Percentiles rank a stretch among this genome's conserved stretches.
Evolutionary conservation across 2,113 vertebrate genomes (phyloP).

Genomic region (Onychostoma macrolepis): DNA sequence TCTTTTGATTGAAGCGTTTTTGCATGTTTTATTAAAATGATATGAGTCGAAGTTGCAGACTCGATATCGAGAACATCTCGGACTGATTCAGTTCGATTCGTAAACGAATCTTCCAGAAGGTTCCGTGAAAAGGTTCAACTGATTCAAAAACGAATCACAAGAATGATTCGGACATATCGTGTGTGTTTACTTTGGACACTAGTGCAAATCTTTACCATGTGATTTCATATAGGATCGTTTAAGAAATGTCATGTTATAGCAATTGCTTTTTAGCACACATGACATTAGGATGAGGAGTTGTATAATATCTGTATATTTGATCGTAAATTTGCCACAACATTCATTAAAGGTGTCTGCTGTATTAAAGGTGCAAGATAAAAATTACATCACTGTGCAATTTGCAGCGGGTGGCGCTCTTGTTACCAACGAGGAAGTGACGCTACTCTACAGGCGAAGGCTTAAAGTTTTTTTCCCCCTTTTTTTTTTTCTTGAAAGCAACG

Average conservation of each 20-base stretch:
- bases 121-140: not conserved
- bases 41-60: not conserved
- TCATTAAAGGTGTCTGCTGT: not conserved
- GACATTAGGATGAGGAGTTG: not conserved
- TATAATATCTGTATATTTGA: too few species aligned
- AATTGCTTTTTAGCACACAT: not conserved
- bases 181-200: not conserved
- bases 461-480: slow-evolving; percentile 48
- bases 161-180: not conserved
- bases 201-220: not conserved
- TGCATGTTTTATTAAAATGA: not conserved
- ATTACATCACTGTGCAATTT: slow-evolving; percentile 15
- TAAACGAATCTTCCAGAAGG: not conserved
- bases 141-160: not conserved
- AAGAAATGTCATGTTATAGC: not conserved
- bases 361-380: not conserved
- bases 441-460: slow-evolving; percentile 51
- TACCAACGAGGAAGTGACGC: slow-evolving; percentile 68
- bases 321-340: not conserved
- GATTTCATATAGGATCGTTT: not conserved
- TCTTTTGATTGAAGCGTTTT: not conserved
- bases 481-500: slow-evolving; percentile 38
- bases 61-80: not conserved
- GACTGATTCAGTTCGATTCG: not conserved
- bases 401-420: slow-evolving; percentile 44